Evolutionary conservation across 2,888 invertebrate species (phyloP), one percentile per base, ranked within the genome.

Genomic region (Caenorhabditis sinica): DNA sequence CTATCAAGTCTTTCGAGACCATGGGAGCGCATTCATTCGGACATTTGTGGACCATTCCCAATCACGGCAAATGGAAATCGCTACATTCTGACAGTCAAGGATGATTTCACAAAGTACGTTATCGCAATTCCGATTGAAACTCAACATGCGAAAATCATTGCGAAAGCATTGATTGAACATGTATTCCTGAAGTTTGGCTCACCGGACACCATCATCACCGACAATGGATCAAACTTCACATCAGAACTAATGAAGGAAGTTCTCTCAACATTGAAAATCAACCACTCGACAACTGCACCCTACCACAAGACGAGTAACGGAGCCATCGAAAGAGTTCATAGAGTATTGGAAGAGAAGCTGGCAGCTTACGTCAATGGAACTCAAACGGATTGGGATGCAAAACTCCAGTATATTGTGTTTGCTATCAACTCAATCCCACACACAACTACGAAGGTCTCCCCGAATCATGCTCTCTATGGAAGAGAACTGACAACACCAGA

Each of bases 231-330:
- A 6, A 49, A 49, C 15, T 49, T 49, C 49, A 49, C 6, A 17
- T 49, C 49, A n/a, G 17, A 3, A n/a, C 49, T 49, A n/a, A 11
- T 49, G 17, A n/a, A 15, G 17, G n/a, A 13, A 15, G 49, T 49
- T 49, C n/a, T 49, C 3, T 4, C n/a, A 53, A 4, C 23, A 15
- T 6, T 60, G 60, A 2, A 28, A n/a, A 15, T 60, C 4, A 71
- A 79, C 23, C 79, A 79, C 23, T 17, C n/a, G 2, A 3, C 60
- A 17, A 60, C 43, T 5, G 60, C 36, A 1, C 79, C 79, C 6
- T 71, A 71, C 51, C 58, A 58, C 45, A 69, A 79, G n/a, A 8
- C 74, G 36, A n/a, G 60, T 2, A 79, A 79, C 28, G 79, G 79
- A 56, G 4, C 25, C 6, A 71, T 74, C n/a, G 79, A 79, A 72